These are phyloP conservation scores for Chromobotia macracanthus DNA, from an alignment of 2,797 vertebrate genomes.

Conservation along the genomic window DNA sequence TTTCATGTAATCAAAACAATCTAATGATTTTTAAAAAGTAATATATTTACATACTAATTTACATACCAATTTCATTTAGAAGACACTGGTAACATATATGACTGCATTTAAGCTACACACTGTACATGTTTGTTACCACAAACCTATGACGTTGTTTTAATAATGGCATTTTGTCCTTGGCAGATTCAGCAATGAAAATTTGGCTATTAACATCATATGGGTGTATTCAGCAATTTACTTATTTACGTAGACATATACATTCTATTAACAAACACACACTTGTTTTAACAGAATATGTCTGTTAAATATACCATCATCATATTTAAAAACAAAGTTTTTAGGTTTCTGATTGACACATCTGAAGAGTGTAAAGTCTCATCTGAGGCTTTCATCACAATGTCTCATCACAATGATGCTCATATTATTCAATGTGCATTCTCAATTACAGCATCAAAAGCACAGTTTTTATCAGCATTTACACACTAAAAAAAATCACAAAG, in stretches of 20 bases:
- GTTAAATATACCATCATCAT: background rate
- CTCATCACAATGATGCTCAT: no score
- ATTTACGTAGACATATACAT: background rate
- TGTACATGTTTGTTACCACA: no score
- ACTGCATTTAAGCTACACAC: no score
- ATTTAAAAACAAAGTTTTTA: background rate
- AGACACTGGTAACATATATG: no score
- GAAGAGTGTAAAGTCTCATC: background rate
- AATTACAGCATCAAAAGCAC: background rate
- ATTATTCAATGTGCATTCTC: no score
- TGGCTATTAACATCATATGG: slow-evolving; percentile 4
- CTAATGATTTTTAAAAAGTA: no score
- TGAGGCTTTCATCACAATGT: no score
- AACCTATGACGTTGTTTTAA: slow-evolving; percentile 2
- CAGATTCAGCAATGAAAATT: slow-evolving; percentile 20
- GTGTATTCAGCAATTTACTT: background rate
- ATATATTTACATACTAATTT: no score
- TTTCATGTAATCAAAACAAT: background rate
- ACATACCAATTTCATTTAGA: no score
- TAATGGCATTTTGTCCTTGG: slow-evolving; percentile 41
- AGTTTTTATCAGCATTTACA: background rate
- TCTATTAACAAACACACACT: background rate
- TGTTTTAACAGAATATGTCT: background rate
- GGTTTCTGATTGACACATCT: background rate
- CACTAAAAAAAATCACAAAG: background rate